phyloP scores from a whole-genome alignment of 2,113 vertebrate species.

The Todiramphus chloris region DNA sequence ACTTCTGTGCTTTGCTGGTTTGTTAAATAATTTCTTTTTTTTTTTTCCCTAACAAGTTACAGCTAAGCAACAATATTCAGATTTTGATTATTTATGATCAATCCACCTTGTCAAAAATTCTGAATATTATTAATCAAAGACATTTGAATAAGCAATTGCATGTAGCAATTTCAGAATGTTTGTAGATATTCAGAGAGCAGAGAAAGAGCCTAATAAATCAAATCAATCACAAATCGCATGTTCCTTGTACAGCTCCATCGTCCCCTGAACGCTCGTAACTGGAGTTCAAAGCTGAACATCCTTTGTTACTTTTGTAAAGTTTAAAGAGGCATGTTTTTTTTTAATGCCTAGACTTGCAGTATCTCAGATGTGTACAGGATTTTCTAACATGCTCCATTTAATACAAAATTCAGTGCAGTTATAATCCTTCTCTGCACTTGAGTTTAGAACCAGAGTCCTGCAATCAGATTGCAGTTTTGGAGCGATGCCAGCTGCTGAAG shows the following conservation, averaged over 20 bases:
- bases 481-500: neutral
- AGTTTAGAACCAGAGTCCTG: neutral
- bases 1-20: neutral
- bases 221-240: neutral
- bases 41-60: neutral
- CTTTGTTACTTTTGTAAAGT: neutral
- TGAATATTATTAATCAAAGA: neutral
- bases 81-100: slow-evolving; percentile 10
- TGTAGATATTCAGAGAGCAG: neutral
- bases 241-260: neutral
- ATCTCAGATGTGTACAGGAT: neutral
- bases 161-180: neutral
- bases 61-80: neutral
- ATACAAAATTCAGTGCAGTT: neutral
- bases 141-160: neutral
- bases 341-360: neutral
- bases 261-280: neutral
- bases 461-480: neutral
- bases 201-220: neutral
- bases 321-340: neutral
- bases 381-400: neutral
- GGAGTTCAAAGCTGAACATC: neutral
- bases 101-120: neutral
- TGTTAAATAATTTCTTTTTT: neutral
- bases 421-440: neutral